A percentile compares a stretch with the other conserved stretches of the same genome.
These are phyloP conservation scores for Lamproptera curius DNA, from an alignment of 2,888 invertebrate genomes.

Conservation along the genomic window DNA sequence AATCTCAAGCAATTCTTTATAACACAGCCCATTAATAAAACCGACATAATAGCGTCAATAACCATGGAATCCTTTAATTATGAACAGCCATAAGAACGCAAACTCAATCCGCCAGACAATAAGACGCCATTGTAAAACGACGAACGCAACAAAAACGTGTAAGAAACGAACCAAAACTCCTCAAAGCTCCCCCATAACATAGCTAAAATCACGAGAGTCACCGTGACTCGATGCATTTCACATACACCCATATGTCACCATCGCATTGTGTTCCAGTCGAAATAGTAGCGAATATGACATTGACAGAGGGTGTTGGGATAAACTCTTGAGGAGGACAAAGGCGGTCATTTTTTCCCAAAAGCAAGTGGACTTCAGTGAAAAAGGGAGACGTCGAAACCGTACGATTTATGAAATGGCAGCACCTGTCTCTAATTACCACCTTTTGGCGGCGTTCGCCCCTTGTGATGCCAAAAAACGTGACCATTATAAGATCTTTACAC, in stretches of 20 bases:
- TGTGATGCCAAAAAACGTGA: constrained; percentile 44
- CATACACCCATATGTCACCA: constrained; percentile 66
- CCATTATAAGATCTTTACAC: constrained; percentile 28
- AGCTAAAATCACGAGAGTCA: constrained; percentile 61
- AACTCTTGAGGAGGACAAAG: constrained; percentile 57
- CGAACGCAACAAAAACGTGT: constrained; percentile 37
- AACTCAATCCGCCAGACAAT: constrained; percentile 48
- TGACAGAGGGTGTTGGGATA: constrained; percentile 72
- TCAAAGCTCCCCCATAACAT: constrained; percentile 20
- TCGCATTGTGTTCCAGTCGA: constrained; percentile 51
- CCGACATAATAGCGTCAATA: too few species aligned
- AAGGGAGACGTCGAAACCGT: constrained; percentile 56
- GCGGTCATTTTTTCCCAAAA: constrained; percentile 25
- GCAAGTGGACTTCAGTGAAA: constrained; percentile 38
- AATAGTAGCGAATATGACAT: constrained; percentile 69
- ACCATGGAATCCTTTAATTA: too few species aligned
- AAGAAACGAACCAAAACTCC: too few species aligned
- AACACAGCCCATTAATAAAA: too few species aligned
- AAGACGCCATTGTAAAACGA: constrained; percentile 54
- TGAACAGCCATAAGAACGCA: constrained; percentile 26
- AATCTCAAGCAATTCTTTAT: too few species aligned
- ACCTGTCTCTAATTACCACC: constrained; percentile 77
- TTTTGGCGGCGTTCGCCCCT: constrained; percentile 65
- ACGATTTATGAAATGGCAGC: constrained; percentile 55
- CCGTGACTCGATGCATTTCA: constrained; percentile 50